Percentiles rank a stretch among this genome's conserved stretches.
phyloP scores from a whole-genome alignment of 2,797 vertebrate species.

The Intellagama lesueurii region DNA sequence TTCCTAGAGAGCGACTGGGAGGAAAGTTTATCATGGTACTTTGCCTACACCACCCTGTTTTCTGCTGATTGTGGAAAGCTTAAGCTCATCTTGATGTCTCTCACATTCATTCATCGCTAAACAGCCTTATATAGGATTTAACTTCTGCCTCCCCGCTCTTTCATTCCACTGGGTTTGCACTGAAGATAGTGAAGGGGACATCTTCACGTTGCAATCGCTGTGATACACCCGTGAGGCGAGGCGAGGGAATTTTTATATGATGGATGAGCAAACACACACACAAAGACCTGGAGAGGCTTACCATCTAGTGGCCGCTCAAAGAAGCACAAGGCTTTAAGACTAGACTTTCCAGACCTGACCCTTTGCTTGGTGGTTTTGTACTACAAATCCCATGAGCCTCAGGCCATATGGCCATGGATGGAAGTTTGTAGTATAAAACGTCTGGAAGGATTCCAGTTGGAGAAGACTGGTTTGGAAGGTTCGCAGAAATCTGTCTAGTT shows the following conservation, averaged over 20 bases:
- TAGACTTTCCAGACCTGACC: background rate
- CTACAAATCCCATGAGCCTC: background rate
- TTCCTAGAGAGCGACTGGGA: too few relatives aligned
- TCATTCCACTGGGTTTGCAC: background rate
- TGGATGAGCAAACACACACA: background rate
- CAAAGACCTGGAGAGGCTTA: background rate
- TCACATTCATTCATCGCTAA: too few relatives aligned
- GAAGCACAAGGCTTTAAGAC: background rate
- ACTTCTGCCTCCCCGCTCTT: background rate
- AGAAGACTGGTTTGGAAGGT: background rate
- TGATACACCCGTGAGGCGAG: background rate
- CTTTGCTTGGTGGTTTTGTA: background rate
- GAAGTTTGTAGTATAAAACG: background rate
- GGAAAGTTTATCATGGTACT: background rate
- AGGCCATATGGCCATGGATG: background rate
- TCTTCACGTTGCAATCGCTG: background rate
- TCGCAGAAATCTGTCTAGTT: background rate
- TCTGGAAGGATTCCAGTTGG: background rate
- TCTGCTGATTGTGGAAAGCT: background rate
- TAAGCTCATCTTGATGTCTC: background rate
- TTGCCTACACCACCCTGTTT: background rate
- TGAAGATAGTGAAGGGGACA: too few relatives aligned
- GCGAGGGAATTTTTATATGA: background rate
- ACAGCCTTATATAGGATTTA: background rate
- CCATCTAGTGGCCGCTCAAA: slow-evolving; percentile 2